phyloP scores from a whole-genome alignment of 2,113 vertebrate species.

The Nerophis lumbriciformis region DNA sequence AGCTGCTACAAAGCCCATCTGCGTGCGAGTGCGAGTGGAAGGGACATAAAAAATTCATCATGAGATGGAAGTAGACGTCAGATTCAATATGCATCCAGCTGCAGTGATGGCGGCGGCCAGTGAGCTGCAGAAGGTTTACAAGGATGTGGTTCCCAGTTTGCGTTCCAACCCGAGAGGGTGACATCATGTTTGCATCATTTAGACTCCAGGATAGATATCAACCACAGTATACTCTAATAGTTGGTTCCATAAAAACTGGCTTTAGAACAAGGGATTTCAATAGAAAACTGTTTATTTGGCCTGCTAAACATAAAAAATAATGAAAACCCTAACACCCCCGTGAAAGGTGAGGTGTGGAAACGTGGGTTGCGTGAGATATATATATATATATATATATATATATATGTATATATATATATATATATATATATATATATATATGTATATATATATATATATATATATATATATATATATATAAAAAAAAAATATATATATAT shows the following conservation, averaged over 20 bases:
- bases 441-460: no score
- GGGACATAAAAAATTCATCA: slow-evolving; percentile 74
- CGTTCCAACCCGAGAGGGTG: slow-evolving; percentile 12
- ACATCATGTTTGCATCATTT: slow-evolving; percentile 13
- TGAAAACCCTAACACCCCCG: no score
- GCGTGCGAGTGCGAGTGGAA: slow-evolving; percentile 47
- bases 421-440: no score
- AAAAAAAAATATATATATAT: no score
- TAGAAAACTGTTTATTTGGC: no score
- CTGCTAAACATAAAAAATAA: no score
- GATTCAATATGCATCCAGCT: slow-evolving; percentile 65
- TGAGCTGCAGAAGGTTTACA: slow-evolving; percentile 43
- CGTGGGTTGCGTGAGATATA: no score
- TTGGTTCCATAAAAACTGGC: neutral
- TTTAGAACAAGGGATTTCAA: no score
- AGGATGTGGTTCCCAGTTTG: slow-evolving; percentile 28
- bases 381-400: no score
- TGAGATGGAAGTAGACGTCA: slow-evolving; percentile 73
- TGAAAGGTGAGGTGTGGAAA: no score
- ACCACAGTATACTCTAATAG: neutral
- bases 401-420: no score
- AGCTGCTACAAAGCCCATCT: slow-evolving; percentile 27
- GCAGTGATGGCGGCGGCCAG: slow-evolving; percentile 55
- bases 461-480: no score
- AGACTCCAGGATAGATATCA: neutral